These are phyloP conservation scores for Lepisosteus osseus DNA, from an alignment of 2,113 vertebrate genomes.

Conservation along the genomic window DNA sequence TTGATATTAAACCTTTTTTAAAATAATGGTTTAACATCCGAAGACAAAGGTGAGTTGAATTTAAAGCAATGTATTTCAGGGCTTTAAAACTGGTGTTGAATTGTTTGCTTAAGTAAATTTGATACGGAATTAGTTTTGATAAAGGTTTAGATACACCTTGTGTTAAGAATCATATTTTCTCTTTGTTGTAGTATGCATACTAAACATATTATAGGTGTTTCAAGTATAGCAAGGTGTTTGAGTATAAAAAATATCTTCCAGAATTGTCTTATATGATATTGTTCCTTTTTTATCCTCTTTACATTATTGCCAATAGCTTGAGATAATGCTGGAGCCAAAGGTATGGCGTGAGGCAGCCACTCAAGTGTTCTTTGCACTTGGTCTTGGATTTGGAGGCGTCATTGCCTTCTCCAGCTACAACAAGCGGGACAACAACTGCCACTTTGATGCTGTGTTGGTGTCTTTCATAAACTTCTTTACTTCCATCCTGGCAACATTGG, in stretches of 20 bases:
- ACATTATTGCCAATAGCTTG: constrained; percentile 73
- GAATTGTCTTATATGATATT: not conserved
- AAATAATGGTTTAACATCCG: no score
- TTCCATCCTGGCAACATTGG: constrained; percentile 92
- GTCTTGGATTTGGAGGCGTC: constrained; percentile 94
- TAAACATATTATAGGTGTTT: no score
- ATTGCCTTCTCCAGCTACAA: constrained; percentile 99
- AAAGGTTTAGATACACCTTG: no score
- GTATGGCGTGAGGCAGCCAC: constrained; percentile 96
- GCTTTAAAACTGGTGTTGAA: no score
- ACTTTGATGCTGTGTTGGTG: constrained; percentile 94
- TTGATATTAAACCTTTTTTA: no score
- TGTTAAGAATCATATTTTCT: not conserved
- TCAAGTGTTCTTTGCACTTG: constrained; percentile 96
- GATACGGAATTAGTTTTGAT: no score
- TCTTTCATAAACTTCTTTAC: constrained; percentile 98
- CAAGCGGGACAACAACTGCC: constrained; percentile 98
- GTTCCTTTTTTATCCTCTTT: not conserved
- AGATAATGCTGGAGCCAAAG: constrained; percentile 93
- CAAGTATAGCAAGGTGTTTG: no score
- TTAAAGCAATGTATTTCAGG: no score
- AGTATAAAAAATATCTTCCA: no score
- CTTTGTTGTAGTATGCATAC: not conserved
- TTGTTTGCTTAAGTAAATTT: no score
- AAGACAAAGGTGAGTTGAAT: no score